Percentiles rank a stretch among this genome's conserved stretches.
Evolutionary conservation across 1,140 invertebrate genomes (phyloP).

Genomic region (Nasonia vitripennis): DNA sequence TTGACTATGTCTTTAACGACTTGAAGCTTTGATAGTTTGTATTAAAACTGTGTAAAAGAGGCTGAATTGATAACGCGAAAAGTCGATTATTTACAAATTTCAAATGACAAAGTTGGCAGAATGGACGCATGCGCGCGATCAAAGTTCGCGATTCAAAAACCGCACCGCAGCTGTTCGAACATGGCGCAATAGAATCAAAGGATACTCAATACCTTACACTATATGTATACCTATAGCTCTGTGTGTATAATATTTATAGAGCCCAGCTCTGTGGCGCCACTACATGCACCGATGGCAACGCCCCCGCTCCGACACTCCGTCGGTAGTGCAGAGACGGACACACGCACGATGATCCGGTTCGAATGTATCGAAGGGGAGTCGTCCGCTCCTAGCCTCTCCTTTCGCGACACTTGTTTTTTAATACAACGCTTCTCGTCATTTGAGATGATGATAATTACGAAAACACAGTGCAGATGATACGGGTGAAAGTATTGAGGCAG

Average conservation of each 20-base stretch:
- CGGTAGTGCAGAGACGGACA: neutral
- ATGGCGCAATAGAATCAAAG: too few species aligned
- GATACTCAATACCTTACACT: too few species aligned
- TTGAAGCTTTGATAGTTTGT: too few species aligned
- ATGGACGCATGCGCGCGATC: neutral
- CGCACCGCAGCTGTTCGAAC: too few species aligned
- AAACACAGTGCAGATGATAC: constrained; percentile 20
- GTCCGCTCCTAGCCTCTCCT: constrained; percentile 13
- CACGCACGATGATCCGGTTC: neutral
- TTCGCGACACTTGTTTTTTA: constrained; percentile 16
- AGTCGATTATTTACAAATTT: neutral
- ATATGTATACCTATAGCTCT: too few species aligned
- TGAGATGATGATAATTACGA: constrained; percentile 30
- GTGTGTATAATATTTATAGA: too few species aligned
- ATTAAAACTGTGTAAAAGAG: too few species aligned
- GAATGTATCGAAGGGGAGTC: constrained; percentile 12
- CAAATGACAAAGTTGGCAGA: constrained; percentile 18
- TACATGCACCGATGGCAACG: neutral
- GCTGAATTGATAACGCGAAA: too few species aligned
- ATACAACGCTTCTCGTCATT: constrained; percentile 13
- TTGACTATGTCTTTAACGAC: too few species aligned
- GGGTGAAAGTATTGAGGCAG: neutral
- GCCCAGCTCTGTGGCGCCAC: too few species aligned
- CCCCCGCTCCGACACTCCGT: neutral
- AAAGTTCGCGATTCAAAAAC: too few species aligned